Evolutionary conservation across 2,888 invertebrate species (phyloP), one percentile per base, ranked within the genome.

Genomic region (Tipula lateralis): DNA sequence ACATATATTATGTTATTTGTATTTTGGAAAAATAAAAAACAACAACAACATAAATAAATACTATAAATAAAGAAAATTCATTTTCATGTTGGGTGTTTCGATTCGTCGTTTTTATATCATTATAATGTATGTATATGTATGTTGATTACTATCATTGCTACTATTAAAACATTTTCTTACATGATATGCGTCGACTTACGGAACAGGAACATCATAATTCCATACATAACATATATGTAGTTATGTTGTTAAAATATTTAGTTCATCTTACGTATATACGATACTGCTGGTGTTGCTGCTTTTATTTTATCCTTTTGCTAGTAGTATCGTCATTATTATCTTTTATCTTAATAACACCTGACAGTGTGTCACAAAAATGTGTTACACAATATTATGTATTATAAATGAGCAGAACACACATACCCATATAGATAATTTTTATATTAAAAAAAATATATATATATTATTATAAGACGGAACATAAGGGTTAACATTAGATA

Each of bases 41-140:
- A n/a, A n/a, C 82, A 30, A 82, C 29, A 82, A 81, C 44, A 44
- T 29, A 81, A n/a, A n/a, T n/a, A n/a, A n/a, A 82, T 82, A 30
- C 29, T 82, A n/a, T n/a, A 30, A 82, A 82, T 30, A 30, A 82
- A 82, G 82, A 82, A 82, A 82, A 82, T 30, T 30, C 82, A 82
- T 82, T 29, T 82, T 82, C 32, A 30, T 82, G 82, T 82, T 81
- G 29, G n/a, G 29, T 81, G 13, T 81, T 82, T 82, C n/a, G 66
- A 82, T 30, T 30, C n/a, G 1, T 82, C 16, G n/a, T 82, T 82
- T 82, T 81, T 81, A 1, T 81, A 44, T 4, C 44, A 82, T 30
- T 30, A 82, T 82, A 7, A 82, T 32, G 29, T 66, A 29, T 80
- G 80, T 80, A 3, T 80, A 19, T 9, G 24, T 16, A n/a, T 9